phyloP scores from a whole-genome alignment of 2,113 vertebrate species.

The Galeopterus variegatus region DNA sequence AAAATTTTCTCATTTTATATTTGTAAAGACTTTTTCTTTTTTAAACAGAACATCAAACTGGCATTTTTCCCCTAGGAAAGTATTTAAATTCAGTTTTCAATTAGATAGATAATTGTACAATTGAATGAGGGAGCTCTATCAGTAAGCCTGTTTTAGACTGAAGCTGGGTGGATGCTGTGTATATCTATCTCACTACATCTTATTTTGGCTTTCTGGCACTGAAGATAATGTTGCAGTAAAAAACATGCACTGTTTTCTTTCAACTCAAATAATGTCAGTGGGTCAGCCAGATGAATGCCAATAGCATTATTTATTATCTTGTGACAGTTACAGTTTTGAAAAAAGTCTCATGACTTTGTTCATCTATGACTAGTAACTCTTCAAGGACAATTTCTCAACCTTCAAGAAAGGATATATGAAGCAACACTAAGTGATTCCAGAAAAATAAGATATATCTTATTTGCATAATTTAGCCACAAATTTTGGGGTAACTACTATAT shows the following conservation, averaged over 20 bases:
- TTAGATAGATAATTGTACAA: constrained; percentile 72
- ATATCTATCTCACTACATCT: background rate
- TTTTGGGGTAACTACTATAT: background rate
- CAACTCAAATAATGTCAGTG: background rate
- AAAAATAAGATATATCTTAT: background rate
- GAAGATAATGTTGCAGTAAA: constrained; percentile 25
- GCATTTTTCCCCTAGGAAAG: constrained; percentile 52
- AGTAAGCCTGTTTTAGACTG: background rate
- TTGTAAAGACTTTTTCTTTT: constrained; percentile 75
- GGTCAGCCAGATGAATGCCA: constrained; percentile 32
- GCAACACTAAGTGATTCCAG: background rate
- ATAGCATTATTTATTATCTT: constrained; percentile 21
- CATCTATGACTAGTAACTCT: background rate
- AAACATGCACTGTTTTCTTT: constrained; percentile 42
- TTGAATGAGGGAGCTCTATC: constrained; percentile 45
- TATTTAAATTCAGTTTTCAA: constrained; percentile 79
- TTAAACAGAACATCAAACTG: constrained; percentile 71
- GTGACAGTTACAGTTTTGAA: background rate
- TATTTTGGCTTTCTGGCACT: background rate
- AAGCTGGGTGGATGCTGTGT: background rate
- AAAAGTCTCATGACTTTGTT: background rate
- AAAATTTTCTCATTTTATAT: constrained; percentile 81
- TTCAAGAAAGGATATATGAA: background rate
- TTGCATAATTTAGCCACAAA: background rate
- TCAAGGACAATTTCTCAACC: background rate